Evolutionary conservation across 1,140 invertebrate genomes (phyloP).

Genomic region (Brachionus plicatilis): DNA sequence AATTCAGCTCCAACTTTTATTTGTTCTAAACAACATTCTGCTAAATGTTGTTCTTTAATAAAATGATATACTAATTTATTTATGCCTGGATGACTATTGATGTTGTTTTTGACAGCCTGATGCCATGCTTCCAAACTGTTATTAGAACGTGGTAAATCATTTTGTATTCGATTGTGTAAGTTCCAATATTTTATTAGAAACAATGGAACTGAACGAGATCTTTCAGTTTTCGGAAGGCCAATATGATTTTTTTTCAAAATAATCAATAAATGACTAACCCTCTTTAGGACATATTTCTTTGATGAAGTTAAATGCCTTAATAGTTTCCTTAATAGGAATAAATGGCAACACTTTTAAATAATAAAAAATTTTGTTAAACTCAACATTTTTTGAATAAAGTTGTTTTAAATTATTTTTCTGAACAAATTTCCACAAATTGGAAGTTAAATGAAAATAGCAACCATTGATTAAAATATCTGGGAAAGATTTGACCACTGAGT

Average conservation of each 20-base stretch:
- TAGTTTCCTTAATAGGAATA: background rate
- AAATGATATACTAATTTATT: background rate
- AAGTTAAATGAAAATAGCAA: too few species aligned
- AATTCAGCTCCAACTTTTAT: background rate
- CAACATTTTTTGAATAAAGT: background rate
- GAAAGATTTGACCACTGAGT: background rate
- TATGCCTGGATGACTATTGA: background rate
- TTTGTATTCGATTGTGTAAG: background rate
- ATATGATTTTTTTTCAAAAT: constrained; percentile 20
- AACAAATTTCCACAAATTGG: background rate
- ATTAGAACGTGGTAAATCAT: background rate
- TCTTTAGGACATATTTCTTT: constrained; percentile 2
- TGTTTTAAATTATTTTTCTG: constrained; percentile 6
- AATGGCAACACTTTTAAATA: constrained; percentile 8
- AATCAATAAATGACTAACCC: background rate
- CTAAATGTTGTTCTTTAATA: constrained; percentile 1
- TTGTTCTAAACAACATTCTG: constrained; percentile 4
- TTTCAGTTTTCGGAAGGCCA: background rate
- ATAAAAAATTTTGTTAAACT: constrained; percentile 9
- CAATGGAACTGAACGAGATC: background rate
- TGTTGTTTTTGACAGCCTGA: too few species aligned
- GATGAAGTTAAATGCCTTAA: background rate
- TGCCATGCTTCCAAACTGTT: background rate
- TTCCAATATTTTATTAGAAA: background rate
- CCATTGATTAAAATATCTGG: too few species aligned